Percentiles rank a stretch among this genome's conserved stretches.
phyloP scores from a whole-genome alignment of 2,113 vertebrate genomes.

The Pterocles gutturalis region DNA sequence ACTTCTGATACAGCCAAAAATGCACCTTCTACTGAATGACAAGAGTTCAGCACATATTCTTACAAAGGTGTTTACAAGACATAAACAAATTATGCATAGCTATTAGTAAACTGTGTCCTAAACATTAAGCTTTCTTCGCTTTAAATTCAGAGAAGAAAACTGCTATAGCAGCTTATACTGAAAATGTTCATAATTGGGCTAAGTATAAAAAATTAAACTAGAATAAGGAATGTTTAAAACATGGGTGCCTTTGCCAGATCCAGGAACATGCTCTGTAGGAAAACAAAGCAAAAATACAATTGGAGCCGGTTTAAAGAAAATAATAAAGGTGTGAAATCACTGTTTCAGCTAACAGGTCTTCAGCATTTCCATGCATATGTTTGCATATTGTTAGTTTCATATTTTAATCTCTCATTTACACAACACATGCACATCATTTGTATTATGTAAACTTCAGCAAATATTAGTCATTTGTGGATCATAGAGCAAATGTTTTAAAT shows the following conservation, averaged over 20 bases:
- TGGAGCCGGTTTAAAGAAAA: conserved; percentile 72
- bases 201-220: conserved; percentile 54
- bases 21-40: background rate
- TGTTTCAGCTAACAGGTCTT: conserved; percentile 76
- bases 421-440: conserved; percentile 81
- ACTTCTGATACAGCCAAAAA: background rate
- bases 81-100: conserved; percentile 27
- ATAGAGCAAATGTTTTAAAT: conserved; percentile 84
- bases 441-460: conserved; percentile 85
- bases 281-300: conserved; percentile 75
- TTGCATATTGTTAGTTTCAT: conserved; percentile 82
- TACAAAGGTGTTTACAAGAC: conserved; percentile 42
- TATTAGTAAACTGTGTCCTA: conserved; percentile 56
- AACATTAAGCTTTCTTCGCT: conserved; percentile 25
- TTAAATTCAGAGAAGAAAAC: conserved; percentile 41
- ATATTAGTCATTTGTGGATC: conserved; percentile 83
- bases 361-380: conserved; percentile 74
- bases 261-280: conserved; percentile 49
- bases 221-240: conserved; percentile 60
- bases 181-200: conserved; percentile 37
- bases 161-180: background rate
- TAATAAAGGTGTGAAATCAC: conserved; percentile 76
- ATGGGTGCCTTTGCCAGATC: conserved; percentile 56
- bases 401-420: conserved; percentile 83
- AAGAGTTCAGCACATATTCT: background rate